phyloP scores from a whole-genome alignment of 2,797 vertebrate genomes.

The Chaunax sp. region DNA sequence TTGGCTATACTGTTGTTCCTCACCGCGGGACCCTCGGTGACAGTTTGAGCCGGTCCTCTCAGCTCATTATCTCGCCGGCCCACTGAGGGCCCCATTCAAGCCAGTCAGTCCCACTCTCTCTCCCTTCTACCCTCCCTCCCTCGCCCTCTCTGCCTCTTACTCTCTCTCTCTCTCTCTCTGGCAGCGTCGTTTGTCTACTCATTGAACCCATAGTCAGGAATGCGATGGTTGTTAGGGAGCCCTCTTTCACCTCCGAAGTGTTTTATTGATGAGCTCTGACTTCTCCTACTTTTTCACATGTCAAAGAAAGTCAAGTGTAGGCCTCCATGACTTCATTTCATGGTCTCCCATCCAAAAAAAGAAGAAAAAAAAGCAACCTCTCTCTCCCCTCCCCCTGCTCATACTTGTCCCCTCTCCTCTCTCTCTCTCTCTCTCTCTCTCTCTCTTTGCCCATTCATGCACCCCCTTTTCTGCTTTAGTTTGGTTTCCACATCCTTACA shows the following conservation, averaged over 20 bases:
- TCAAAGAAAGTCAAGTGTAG: slow-evolving; percentile 83
- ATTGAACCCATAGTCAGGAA: slow-evolving; percentile 82
- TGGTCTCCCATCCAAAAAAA: slow-evolving; percentile 49
- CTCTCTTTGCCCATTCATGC: slow-evolving; percentile 63
- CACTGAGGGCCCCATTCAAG: slow-evolving; percentile 83
- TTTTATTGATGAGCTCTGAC: slow-evolving; percentile 87
- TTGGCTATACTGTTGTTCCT: slow-evolving; percentile 83
- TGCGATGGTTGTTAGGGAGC: slow-evolving; percentile 83
- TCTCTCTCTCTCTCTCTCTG: slow-evolving; percentile 57
- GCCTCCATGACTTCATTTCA: slow-evolving; percentile 80
- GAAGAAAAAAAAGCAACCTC: slow-evolving; percentile 29
- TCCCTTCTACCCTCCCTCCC: slow-evolving; percentile 26
- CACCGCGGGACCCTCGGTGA: slow-evolving; percentile 81
- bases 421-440: slow-evolving; percentile 20
- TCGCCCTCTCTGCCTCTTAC: slow-evolving; percentile 7
- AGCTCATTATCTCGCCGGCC: slow-evolving; percentile 84
- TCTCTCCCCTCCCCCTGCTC: slow-evolving; percentile 69
- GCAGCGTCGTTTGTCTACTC: slow-evolving; percentile 83
- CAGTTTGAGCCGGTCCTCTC: slow-evolving; percentile 84
- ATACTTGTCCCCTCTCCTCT: slow-evolving; percentile 19
- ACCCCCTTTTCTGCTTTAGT: slow-evolving; percentile 68
- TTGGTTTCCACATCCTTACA: slow-evolving; percentile 68
- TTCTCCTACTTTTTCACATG: slow-evolving; percentile 83
- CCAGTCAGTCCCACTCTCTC: slow-evolving; percentile 54
- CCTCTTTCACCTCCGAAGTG: slow-evolving; percentile 83